Conservation (phyloP, 2,113 vertebrate genomes). For the Girardinichthys multiradiatus region DNA sequence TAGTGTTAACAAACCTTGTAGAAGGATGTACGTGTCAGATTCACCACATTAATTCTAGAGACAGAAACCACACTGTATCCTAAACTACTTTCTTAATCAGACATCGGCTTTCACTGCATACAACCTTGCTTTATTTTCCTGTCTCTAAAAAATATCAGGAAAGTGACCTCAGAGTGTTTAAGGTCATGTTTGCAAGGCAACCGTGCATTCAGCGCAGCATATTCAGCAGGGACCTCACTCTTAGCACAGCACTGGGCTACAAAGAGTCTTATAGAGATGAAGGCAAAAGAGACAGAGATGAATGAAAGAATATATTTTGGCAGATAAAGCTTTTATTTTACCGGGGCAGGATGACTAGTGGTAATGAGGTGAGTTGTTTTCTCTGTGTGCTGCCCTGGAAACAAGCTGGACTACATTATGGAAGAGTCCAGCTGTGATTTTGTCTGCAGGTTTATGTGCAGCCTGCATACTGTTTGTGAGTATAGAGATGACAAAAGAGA, state of each 20-base stretch:
- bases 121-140: slow-evolving; percentile 46
- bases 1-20: slow-evolving; percentile 65
- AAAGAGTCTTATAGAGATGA: slow-evolving; percentile 53
- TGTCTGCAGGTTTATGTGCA: slow-evolving; percentile 12
- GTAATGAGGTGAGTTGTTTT: slow-evolving; percentile 62
- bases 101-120: slow-evolving; percentile 48
- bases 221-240: slow-evolving; percentile 58
- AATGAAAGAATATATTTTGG: slow-evolving; percentile 33
- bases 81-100: background rate
- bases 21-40: slow-evolving; percentile 47
- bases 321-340: slow-evolving; percentile 38
- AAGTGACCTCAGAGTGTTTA: slow-evolving; percentile 51
- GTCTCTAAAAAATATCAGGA: slow-evolving; percentile 42
- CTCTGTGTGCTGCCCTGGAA: slow-evolving; percentile 73
- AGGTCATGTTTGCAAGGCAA: slow-evolving; percentile 58
- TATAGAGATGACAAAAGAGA: slow-evolving; percentile 9
- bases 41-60: slow-evolving; percentile 37
- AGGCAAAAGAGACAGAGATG: slow-evolving; percentile 44
- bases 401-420: slow-evolving; percentile 34
- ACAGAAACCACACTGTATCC: slow-evolving; percentile 31
- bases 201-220: slow-evolving; percentile 62
- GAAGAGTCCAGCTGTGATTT: slow-evolving; percentile 9
- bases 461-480: slow-evolving; percentile 29
- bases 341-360: slow-evolving; percentile 4
- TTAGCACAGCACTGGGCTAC: slow-evolving; percentile 12